A percentile compares a stretch with the other conserved stretches of the same genome.
These are phyloP conservation scores for Zapus hudsonius DNA, from an alignment of 2,113 vertebrate species.

Conservation along the genomic window DNA sequence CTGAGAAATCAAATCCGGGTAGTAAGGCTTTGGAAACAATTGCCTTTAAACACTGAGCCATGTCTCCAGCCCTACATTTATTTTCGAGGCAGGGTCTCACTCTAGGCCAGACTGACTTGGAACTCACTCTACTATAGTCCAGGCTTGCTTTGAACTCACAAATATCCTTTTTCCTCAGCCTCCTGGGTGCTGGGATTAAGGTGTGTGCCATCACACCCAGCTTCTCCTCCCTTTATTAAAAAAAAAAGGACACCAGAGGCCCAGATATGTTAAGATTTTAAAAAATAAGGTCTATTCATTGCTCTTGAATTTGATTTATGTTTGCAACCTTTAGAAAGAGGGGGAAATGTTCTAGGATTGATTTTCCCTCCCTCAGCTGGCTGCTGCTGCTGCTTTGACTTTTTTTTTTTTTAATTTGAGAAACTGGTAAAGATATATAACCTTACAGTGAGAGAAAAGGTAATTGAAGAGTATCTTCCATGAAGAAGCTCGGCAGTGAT, in stretches of 20 bases:
- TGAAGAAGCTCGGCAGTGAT: conserved; percentile 66
- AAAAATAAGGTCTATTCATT: conserved; percentile 65
- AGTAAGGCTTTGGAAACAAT: no score
- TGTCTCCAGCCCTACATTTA: no score
- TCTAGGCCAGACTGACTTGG: no score
- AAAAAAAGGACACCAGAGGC: conserved; percentile 5
- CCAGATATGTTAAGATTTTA: conserved; percentile 29
- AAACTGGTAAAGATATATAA: conserved; percentile 67
- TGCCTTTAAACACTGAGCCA: no score
- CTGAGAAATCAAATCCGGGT: no score
- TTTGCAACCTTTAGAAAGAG: conserved; percentile 62
- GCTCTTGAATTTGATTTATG: conserved; percentile 68
- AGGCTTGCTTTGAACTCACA: no score
- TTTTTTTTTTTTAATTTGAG: conserved; percentile 53
- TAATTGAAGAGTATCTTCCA: conserved; percentile 79
- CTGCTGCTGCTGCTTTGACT: not conserved
- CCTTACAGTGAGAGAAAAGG: conserved; percentile 49
- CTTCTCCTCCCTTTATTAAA: conserved; percentile 23
- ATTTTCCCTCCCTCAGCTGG: not conserved
- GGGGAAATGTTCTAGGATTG: not conserved
- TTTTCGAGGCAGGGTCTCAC: no score
- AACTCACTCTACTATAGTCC: no score
- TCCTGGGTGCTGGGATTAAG: no score
- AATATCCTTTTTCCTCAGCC: no score
- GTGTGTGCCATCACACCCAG: no score